Evolutionary conservation across 2,113 vertebrate genomes (phyloP), one percentile per base, ranked within the genome.

Genomic region (Sinocyclocheilus grahami): DNA sequence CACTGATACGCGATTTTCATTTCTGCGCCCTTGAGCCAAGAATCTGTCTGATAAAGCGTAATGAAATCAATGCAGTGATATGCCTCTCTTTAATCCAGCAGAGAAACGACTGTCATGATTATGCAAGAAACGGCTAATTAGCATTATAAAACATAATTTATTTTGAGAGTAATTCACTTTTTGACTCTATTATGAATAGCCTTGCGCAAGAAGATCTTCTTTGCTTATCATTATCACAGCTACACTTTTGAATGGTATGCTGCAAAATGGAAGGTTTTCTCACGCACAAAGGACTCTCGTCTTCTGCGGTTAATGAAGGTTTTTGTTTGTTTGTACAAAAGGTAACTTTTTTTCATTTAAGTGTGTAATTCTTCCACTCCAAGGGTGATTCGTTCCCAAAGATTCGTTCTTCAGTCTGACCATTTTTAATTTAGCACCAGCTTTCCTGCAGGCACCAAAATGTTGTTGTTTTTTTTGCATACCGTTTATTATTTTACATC

Each of bases 11-110:
- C 2, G 5, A 24, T 37, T 82, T 86, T 85, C 27, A 77, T 39
- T 85, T 75, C 30, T 82, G 63, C 51, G 78, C 81, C 71, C 20
- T 71, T 72, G 81, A 76, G 82, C 37, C 53, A 60, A 78, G 51
- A 42, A 80, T 84, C 55, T 79, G 24, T 48, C 42, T 85, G 82
- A 62, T 85, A 63, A 58, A 55, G 55, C 16, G 20, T 69, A 77
- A 77, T 51, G 24, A 76, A 78, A 83, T 82, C 27, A 78, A 11
- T 8, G 71, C 48, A 22, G 37, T 60, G 37, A 75, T 84, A 46
- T 33, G 24, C 5, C 78, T 83, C 42, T 42, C 8, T 46, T 84
- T 78, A 67, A 62, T 87, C 63, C 5, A 67, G 60, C 55, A 65
- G 46, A 5, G 33, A 67, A 60, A 48, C 30, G 27, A 77, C 14